Evolutionary conservation across 2,113 vertebrate genomes (phyloP).

Genomic region (Amblyopsis rosae): DNA sequence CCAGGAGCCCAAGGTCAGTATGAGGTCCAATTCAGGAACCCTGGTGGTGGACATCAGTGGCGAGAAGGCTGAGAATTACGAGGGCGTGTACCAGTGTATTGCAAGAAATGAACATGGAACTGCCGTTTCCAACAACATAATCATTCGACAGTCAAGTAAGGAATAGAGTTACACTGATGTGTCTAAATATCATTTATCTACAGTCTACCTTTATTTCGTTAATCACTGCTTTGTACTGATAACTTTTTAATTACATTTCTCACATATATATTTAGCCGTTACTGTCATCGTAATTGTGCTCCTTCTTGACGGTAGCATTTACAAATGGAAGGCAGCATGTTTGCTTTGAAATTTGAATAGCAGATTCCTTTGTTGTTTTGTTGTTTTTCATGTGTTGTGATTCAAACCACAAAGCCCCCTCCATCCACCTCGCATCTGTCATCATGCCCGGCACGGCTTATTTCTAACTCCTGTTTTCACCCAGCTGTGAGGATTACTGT

Average conservation of each 20-base stretch:
- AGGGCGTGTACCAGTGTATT: conserved; percentile 93
- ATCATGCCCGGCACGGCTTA: no score
- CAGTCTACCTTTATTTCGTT: neutral
- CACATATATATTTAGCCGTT: conserved; percentile 54
- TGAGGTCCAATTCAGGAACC: conserved; percentile 88
- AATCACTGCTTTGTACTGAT: neutral
- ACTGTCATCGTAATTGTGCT: conserved; percentile 62
- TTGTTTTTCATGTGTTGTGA: conserved; percentile 11
- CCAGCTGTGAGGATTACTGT: conserved; percentile 9
- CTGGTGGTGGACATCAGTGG: conserved; percentile 90
- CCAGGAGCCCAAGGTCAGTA: conserved; percentile 83
- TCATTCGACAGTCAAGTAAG: conserved; percentile 92
- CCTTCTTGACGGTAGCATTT: conserved; percentile 64
- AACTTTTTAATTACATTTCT: neutral
- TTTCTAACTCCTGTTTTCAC: conserved; percentile 17
- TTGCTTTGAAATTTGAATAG: conserved; percentile 18
- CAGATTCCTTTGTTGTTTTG: conserved; percentile 21
- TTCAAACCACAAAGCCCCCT: conserved; percentile 19
- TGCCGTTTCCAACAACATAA: conserved; percentile 91
- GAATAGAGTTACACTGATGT: no score
- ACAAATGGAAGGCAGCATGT: conserved; percentile 44
- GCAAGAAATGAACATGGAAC: conserved; percentile 91
- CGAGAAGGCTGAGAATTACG: conserved; percentile 86
- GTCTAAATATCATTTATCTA: neutral
- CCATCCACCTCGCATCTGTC: conserved; percentile 15